A percentile compares a stretch with the other conserved stretches of the same genome.
These are phyloP conservation scores for Epinephelus cyanopodus DNA, from an alignment of 2,113 vertebrate genomes.

Conservation along the genomic window DNA sequence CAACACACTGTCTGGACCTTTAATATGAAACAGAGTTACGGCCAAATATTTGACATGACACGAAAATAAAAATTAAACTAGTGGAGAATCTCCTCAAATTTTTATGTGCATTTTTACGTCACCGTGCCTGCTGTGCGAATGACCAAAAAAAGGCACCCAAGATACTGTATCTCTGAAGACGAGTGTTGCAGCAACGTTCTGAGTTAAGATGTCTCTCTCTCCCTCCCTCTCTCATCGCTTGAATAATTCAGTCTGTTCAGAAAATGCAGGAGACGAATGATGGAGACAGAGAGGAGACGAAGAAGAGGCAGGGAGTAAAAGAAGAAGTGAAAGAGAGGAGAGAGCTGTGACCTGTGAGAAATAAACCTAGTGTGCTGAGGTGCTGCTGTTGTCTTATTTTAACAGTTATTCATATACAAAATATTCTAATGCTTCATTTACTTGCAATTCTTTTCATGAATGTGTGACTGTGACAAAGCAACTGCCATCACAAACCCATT, in stretches of 20 bases:
- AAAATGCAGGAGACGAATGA: conserved; percentile 51
- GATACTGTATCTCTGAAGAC: conserved; percentile 31
- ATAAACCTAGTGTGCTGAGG: conserved; percentile 3
- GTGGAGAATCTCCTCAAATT: background rate
- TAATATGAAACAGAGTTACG: background rate
- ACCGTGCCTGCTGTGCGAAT: conserved; percentile 4
- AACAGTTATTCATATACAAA: conserved; percentile 6
- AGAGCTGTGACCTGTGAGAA: background rate
- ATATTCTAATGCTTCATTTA: conserved; percentile 11
- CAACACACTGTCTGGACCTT: background rate
- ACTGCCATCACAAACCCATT: conserved; percentile 25
- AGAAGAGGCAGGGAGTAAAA: conserved; percentile 8
- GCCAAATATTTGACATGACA: conserved; percentile 6
- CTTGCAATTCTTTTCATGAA: conserved; percentile 5
- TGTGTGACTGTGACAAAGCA: conserved; percentile 9
- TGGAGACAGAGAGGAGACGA: conserved; percentile 27
- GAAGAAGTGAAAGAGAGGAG: background rate
- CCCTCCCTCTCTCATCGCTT: conserved; percentile 10
- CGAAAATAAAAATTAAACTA: background rate
- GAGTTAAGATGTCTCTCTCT: conserved; percentile 35
- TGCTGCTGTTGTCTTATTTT: background rate
- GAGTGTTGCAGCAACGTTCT: conserved; percentile 45
- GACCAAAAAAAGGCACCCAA: background rate
- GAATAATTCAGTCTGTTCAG: conserved; percentile 59
- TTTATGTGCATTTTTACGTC: conserved; percentile 23